phyloP scores from a whole-genome alignment of 2,888 invertebrate genomes.

The Lissocephala sabroskyi region DNA sequence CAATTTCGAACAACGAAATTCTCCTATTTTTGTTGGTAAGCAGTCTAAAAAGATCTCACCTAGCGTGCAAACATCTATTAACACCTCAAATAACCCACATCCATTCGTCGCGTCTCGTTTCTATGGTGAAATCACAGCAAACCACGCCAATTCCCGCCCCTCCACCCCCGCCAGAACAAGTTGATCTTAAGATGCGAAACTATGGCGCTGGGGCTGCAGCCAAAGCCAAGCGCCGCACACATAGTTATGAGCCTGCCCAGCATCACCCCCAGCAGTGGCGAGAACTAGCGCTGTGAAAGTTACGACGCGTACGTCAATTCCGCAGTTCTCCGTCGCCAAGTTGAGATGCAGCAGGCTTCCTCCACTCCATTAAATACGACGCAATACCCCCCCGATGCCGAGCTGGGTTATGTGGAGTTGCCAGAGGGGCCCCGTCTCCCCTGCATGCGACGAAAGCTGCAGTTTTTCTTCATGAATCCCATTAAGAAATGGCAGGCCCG shows the following conservation, averaged over 20 bases:
- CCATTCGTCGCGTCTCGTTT: too few species aligned
- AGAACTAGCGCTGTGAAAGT: slow-evolving; percentile 74
- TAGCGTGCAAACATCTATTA: too few species aligned
- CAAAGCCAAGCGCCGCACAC: slow-evolving; percentile 51
- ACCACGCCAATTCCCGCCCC: too few species aligned
- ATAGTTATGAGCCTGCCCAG: slow-evolving; percentile 54
- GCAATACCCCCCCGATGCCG: too few species aligned
- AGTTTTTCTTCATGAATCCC: slow-evolving; percentile 99
- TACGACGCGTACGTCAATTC: slow-evolving; percentile 73
- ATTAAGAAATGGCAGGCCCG: slow-evolving; percentile 97
- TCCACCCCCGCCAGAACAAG: slow-evolving; percentile 44
- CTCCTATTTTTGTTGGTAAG: too few species aligned
- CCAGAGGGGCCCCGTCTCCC: slow-evolving; percentile 68
- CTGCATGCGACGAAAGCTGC: slow-evolving; percentile 83
- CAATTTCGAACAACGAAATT: too few species aligned
- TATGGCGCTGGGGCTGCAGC: slow-evolving; percentile 41
- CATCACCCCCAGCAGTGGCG: slow-evolving; percentile 67
- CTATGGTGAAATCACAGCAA: too few species aligned
- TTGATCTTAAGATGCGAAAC: slow-evolving; percentile 53
- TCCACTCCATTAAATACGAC: slow-evolving; percentile 48
- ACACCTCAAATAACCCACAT: too few species aligned
- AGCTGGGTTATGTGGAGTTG: slow-evolving; percentile 54
- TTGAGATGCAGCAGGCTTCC: slow-evolving; percentile 37
- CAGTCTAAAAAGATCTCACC: too few species aligned
- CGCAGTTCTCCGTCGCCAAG: slow-evolving; percentile 37